Conservation (phyloP, 2,797 vertebrate genomes). For the Pitangus sulphuratus region DNA sequence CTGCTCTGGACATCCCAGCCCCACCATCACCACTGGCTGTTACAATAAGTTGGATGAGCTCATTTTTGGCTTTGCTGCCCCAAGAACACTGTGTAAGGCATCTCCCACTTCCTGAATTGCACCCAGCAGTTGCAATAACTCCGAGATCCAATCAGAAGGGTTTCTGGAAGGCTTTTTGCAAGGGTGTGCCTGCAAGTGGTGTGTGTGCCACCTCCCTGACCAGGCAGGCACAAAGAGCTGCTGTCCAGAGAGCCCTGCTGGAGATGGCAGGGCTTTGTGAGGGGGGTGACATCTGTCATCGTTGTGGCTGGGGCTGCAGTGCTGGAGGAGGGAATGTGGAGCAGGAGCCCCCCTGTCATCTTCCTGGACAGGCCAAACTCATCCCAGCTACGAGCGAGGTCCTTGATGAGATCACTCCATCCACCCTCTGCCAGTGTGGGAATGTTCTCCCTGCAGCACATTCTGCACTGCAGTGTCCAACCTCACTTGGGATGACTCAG, state of each 20-base stretch:
- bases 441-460: constrained; percentile 1
- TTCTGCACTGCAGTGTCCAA: background rate
- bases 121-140: constrained; percentile 18
- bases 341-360: background rate
- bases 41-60: background rate
- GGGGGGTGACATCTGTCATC: background rate
- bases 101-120: constrained; percentile 47
- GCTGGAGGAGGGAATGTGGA: background rate
- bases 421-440: background rate
- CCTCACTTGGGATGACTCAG: constrained; percentile 10
- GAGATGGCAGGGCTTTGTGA: background rate
- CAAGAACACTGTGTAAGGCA: constrained; percentile 15
- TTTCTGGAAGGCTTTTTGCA: background rate
- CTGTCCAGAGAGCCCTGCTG: background rate
- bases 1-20: background rate
- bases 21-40: background rate
- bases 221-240: background rate
- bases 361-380: background rate
- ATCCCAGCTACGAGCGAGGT: background rate
- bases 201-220: constrained; percentile 24
- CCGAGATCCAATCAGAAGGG: background rate
- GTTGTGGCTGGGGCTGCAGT: background rate
- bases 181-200: constrained; percentile 45
- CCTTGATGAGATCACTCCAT: background rate
- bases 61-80: background rate